A percentile compares a stretch with the other conserved stretches of the same genome.
Conservation (phyloP, 2,797 vertebrate species). For the Pampus argenteus region DNA sequence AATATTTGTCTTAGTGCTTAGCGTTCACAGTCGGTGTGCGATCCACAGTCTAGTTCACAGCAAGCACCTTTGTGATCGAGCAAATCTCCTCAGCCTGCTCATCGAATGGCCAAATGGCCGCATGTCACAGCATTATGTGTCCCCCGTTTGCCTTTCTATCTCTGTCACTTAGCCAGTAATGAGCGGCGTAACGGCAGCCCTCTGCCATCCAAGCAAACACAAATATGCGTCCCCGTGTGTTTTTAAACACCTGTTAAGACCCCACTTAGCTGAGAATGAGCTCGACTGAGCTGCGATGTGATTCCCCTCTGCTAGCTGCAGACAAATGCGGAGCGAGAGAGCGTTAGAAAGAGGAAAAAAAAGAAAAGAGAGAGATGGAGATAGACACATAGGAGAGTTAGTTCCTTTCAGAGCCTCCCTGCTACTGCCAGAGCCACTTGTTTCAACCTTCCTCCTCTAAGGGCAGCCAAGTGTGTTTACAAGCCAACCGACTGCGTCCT, state of each 20-base stretch:
- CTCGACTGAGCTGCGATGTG: constrained; percentile 38
- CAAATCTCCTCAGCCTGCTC: constrained; percentile 45
- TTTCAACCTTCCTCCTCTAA: constrained; percentile 64
- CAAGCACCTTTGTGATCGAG: constrained; percentile 14
- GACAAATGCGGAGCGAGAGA: constrained; percentile 19
- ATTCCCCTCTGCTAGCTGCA: constrained; percentile 30
- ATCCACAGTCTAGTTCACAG: constrained; percentile 40
- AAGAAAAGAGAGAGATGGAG: constrained; percentile 9
- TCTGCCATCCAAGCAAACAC: constrained; percentile 56
- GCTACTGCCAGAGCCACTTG: constrained; percentile 66
- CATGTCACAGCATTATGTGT: constrained; percentile 62
- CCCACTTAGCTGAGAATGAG: constrained; percentile 52
- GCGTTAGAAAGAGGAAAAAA: background rate
- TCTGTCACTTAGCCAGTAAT: constrained; percentile 64
- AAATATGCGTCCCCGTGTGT: constrained; percentile 67
- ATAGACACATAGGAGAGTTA: constrained; percentile 21
- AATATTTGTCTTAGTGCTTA: constrained; percentile 47
- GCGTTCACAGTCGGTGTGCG: constrained; percentile 22
- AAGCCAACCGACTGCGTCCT: constrained; percentile 65
- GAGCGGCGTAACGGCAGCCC: constrained; percentile 60
- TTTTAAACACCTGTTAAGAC: constrained; percentile 77
- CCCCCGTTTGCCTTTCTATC: constrained; percentile 63
- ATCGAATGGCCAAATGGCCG: constrained; percentile 50
- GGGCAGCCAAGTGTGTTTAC: constrained; percentile 76
- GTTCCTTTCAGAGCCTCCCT: constrained; percentile 43